Percentiles rank a stretch among this genome's conserved stretches.
phyloP scores from a whole-genome alignment of 2,888 invertebrate genomes.

The Oligia strigilis region DNA sequence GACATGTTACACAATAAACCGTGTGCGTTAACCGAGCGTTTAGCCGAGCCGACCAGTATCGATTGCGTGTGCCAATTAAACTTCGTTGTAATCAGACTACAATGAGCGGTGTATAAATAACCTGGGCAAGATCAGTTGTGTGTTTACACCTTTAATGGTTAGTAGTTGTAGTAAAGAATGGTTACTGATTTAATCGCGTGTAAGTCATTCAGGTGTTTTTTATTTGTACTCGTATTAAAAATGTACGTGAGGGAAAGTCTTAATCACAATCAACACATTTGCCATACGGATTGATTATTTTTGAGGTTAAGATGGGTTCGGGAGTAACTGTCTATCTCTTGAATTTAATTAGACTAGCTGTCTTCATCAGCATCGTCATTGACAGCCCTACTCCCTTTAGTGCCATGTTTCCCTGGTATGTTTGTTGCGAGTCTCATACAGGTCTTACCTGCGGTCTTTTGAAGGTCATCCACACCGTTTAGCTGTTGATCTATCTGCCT shows the following conservation, averaged over 20 bases:
- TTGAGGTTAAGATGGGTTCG: background rate
- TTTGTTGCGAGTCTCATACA: background rate
- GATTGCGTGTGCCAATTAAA: constrained; percentile 64
- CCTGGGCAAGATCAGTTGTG: constrained; percentile 31
- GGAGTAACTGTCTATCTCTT: background rate
- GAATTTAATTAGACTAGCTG: background rate
- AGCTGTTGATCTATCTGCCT: background rate
- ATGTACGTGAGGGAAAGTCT: background rate
- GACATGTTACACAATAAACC: constrained; percentile 25
- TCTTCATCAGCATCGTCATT: constrained; percentile 5
- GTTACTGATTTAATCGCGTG: background rate
- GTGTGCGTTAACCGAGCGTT: constrained; percentile 65
- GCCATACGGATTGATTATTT: background rate
- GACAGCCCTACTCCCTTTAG: background rate
- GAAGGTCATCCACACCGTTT: too few species aligned
- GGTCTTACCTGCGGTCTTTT: background rate
- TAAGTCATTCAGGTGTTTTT: background rate
- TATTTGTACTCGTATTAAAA: background rate
- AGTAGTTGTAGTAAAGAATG: constrained; percentile 13
- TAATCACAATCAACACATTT: background rate
- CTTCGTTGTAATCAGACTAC: constrained; percentile 38
- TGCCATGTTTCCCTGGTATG: background rate
- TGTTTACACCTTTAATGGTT: constrained; percentile 38
- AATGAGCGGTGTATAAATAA: constrained; percentile 35
- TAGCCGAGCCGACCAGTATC: constrained; percentile 45